phyloP scores from a whole-genome alignment of 2,113 vertebrate genomes.

The Prunella himalayana region DNA sequence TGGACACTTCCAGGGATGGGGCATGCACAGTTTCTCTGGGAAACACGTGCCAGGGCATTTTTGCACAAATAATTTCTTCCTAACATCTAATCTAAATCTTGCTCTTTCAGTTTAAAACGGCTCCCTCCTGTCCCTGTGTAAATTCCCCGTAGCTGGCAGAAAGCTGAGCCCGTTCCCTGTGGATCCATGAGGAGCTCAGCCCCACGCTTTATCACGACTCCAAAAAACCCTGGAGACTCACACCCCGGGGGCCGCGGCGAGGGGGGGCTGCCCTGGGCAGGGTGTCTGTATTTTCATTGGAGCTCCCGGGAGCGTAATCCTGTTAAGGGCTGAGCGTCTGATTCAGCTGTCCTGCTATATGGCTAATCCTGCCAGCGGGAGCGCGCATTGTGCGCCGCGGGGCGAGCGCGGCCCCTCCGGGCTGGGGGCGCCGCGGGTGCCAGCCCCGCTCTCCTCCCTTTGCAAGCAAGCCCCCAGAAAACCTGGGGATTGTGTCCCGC shows the following conservation, averaged over 20 bases:
- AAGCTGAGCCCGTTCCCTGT: fast-evolving
- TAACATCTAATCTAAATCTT: too few species aligned
- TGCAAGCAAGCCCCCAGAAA: background rate
- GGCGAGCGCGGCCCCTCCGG: too few species aligned
- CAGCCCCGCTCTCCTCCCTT: background rate
- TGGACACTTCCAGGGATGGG: background rate
- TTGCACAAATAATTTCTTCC: background rate
- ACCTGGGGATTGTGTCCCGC: background rate
- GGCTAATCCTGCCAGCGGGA: conserved; percentile 51
- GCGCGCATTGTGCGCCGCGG: background rate
- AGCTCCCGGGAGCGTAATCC: conserved; percentile 37
- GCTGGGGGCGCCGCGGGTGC: background rate
- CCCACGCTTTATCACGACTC: background rate
- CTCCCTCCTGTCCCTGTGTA: too few species aligned
- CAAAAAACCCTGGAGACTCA: fast-evolving
- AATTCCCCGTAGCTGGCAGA: background rate
- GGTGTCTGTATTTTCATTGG: conserved; percentile 15
- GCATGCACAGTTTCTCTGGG: background rate
- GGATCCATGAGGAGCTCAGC: fast-evolving
- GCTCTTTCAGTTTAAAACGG: background rate
- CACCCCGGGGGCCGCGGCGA: background rate
- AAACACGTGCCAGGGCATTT: background rate
- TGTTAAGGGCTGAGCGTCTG: conserved; percentile 17
- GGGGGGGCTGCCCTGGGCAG: background rate
- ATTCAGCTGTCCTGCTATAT: background rate